phyloP scores from a whole-genome alignment of 2,797 vertebrate species.

The Pelodytes ibericus region DNA sequence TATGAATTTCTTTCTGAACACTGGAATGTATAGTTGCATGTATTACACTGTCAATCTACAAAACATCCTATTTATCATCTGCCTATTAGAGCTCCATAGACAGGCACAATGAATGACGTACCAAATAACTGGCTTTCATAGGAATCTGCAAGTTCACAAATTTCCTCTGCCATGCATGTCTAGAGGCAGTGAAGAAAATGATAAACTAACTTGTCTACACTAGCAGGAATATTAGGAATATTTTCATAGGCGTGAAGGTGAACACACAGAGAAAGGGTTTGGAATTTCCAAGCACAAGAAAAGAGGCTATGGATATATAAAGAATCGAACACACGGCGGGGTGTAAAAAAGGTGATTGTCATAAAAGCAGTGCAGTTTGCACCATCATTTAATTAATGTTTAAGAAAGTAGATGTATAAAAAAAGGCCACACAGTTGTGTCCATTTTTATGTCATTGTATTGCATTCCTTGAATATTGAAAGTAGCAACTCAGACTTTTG shows the following conservation, averaged over 20 bases:
- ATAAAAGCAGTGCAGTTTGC: too few species aligned
- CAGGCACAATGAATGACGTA: background rate
- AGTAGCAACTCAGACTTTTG: too few species aligned
- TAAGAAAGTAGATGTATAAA: too few species aligned
- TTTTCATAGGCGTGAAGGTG: constrained; percentile 11
- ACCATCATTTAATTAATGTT: too few species aligned
- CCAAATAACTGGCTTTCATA: background rate
- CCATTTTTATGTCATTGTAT: too few species aligned
- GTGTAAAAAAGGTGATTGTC: too few species aligned
- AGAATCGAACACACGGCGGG: background rate
- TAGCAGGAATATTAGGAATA: constrained; percentile 24
- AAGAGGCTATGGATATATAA: background rate
- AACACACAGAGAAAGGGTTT: background rate
- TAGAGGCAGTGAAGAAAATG: background rate
- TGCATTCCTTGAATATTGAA: too few species aligned
- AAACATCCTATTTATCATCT: background rate
- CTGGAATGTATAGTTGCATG: background rate
- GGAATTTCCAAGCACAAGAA: background rate
- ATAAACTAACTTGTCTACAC: constrained; percentile 31
- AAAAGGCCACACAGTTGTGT: too few species aligned
- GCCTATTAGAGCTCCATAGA: background rate
- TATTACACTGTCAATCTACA: background rate
- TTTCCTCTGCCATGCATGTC: constrained; percentile 12
- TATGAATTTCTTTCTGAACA: too few species aligned
- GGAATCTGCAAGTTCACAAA: background rate